phyloP scores from a whole-genome alignment of 2,797 vertebrate genomes.

The Sebastes matsubarae region DNA sequence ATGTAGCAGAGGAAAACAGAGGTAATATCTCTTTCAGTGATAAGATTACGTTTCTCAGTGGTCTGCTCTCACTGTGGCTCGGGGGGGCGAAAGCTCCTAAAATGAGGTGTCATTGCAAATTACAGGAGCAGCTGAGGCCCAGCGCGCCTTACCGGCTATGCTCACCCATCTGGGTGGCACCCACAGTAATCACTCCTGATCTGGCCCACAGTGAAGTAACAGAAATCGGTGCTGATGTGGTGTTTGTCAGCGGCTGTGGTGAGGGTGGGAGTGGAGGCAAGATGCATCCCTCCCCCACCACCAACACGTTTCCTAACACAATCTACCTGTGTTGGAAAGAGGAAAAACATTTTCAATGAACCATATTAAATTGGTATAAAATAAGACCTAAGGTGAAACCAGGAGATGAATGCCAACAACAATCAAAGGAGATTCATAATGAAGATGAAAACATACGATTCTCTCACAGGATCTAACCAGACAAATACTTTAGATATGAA shows the following conservation, averaged over 20 bases:
- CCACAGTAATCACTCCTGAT: conserved; percentile 90
- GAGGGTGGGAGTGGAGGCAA: not conserved
- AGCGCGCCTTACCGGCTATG: conserved; percentile 81
- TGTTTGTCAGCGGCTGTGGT: conserved; percentile 80
- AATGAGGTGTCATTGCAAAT: conserved; percentile 95
- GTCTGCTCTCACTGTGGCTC: conserved; percentile 17
- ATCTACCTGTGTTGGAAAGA: not conserved
- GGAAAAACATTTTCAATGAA: not conserved
- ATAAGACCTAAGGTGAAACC: not conserved
- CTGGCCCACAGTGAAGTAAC: conserved; percentile 84
- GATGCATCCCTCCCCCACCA: not conserved
- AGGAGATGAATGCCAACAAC: not conserved
- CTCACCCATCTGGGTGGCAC: conserved; percentile 85
- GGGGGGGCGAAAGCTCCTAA: conserved; percentile 85
- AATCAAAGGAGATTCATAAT: not conserved
- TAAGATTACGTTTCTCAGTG: conserved; percentile 73
- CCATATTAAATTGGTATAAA: not conserved
- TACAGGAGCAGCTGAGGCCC: conserved; percentile 84
- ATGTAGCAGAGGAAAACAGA: conserved; percentile 41
- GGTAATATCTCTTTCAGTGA: conserved; percentile 83
- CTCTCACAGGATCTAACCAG: not conserved
- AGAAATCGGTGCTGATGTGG: conserved; percentile 88
- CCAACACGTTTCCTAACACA: not conserved
- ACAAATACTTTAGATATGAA: not conserved
- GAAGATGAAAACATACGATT: not conserved